Evolutionary conservation across 2,888 invertebrate species (phyloP), one percentile per base, ranked within the genome.

Genomic region (Drosophila conformis): DNA sequence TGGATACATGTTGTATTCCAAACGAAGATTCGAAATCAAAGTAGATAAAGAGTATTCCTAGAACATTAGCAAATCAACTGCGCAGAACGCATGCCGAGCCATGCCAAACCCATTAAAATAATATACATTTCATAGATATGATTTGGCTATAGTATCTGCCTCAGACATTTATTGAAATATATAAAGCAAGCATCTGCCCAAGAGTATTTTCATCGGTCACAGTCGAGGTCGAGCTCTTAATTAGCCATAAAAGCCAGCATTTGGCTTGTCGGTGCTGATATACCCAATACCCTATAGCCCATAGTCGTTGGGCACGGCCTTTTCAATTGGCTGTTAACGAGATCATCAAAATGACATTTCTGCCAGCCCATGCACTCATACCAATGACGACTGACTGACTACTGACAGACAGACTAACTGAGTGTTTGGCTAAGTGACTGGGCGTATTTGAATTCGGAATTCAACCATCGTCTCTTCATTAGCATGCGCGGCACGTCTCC

Each of bases 301-400:
- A 57, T 35, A 5, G 48, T 25, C 29, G 29, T 15, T n/a, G 56
- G 21, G 63, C 80, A 86, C 81, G 83, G 78, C 69, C 78, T 56
- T 59, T 71, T 69, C 77, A 82, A 81, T 84, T 77, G 82, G 46
- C 80, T 65, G 77, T 87, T 82, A 77, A 73, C 82, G 82, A 84
- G 80, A 80, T 87, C 80, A 84, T 87, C 80, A 87, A 87, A 77
- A 72, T 64, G 75, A 64, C 84, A 73, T 84, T 79, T 76, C 52
- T 60, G 48, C 27, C 61, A 33, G 35, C 38, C 21, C 40, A 13
- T 29, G 59, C 31, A 25, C 48, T 18, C 56, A 66, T 36, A 61
- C 56, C 51, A 70, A 68, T 78, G 59, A 51, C 48, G 38, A 48
- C 46, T 36, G 62, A 51, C 59, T 38, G 56, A 4, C 42, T 13